These are phyloP conservation scores for Lycaon pictus DNA, from an alignment of 2,113 vertebrate genomes.

Conservation along the genomic window DNA sequence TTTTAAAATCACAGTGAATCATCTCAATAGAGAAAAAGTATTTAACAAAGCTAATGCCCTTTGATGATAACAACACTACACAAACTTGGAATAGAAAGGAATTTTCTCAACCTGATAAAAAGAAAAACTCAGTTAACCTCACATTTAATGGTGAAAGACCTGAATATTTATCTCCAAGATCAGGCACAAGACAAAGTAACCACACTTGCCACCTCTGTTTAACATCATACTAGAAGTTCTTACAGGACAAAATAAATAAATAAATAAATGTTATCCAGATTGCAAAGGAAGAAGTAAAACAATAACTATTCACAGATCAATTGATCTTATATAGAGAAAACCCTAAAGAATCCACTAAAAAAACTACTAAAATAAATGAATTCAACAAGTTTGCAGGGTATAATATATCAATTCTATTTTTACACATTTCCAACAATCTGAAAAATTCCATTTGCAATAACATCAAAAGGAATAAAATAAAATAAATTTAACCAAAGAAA, in stretches of 20 bases:
- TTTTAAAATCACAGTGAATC: not conserved
- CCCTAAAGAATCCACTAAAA: not conserved
- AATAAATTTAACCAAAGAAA: not conserved
- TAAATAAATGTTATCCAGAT: not conserved
- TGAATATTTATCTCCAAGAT: not conserved
- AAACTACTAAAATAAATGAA: not conserved
- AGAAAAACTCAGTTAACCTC: not conserved
- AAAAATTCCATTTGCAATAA: not conserved
- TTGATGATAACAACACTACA: not conserved
- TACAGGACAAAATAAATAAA: not conserved
- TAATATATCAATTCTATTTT: not conserved
- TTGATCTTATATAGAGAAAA: not conserved
- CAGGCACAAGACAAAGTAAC: not conserved
- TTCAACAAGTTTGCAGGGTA: not conserved
- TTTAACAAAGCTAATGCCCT: not conserved
- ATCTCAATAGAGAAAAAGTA: not conserved
- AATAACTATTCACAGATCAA: not conserved
- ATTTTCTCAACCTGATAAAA: not conserved
- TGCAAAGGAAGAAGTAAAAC: not conserved
- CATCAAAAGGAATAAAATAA: not conserved
- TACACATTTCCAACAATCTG: not conserved
- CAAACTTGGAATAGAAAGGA: not conserved
- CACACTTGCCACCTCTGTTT: not conserved
- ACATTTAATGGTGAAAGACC: conserved; percentile 4
- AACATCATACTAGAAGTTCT: not conserved